Conservation (phyloP, 2,888 invertebrate genomes). For the Parasteatoda lunata region DNA sequence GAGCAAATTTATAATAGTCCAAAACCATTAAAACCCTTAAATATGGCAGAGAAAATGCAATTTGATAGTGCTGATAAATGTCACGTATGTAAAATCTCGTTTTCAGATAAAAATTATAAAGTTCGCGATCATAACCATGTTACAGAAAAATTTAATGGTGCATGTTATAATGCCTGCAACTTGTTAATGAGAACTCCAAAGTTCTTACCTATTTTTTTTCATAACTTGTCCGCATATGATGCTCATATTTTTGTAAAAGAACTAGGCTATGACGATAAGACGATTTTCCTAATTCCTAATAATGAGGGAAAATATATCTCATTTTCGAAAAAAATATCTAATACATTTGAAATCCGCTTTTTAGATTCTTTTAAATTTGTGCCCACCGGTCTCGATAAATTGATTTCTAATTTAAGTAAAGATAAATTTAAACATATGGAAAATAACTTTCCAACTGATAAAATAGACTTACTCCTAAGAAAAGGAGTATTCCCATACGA, state of each 20-base stretch:
- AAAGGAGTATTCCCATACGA: slow-evolving; percentile 72
- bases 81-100: neutral
- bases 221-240: neutral
- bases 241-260: neutral
- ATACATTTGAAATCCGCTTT: neutral
- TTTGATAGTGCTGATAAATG: neutral
- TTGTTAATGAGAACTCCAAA: neutral
- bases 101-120: neutral
- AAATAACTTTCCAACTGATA: neutral
- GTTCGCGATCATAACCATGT: neutral
- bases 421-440: neutral
- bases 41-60: neutral
- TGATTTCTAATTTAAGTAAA: neutral
- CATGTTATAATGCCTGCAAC: neutral
- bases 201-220: neutral
- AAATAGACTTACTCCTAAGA: neutral
- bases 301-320: too few species aligned
- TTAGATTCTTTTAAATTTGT: too few species aligned
- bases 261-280: neutral
- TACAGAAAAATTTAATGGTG: neutral
- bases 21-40: neutral
- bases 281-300: neutral
- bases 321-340: too few species aligned
- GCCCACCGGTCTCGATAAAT: too few species aligned
- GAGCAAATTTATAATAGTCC: neutral